phyloP scores from a whole-genome alignment of 2,113 vertebrate genomes.

The Entosphenus tridentatus region DNA sequence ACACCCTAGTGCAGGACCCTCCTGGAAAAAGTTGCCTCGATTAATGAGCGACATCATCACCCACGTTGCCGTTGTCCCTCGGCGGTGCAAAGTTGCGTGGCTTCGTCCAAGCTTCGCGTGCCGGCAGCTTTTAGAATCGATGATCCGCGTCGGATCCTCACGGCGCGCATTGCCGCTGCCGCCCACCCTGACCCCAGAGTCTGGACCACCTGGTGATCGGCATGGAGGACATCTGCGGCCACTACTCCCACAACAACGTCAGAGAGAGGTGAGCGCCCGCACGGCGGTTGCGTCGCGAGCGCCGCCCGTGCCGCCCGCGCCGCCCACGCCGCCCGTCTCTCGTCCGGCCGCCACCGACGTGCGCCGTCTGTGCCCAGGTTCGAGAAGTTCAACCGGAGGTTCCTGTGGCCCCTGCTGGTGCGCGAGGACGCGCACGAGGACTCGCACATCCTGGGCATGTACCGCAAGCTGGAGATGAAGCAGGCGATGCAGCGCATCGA shows the following conservation, averaged over 20 bases:
- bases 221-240: conserved; percentile 85
- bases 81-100: too few relatives aligned
- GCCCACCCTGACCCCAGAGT: conserved; percentile 26
- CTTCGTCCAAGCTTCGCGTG: too few relatives aligned
- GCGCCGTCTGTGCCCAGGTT: conserved; percentile 29
- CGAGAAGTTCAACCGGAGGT: conserved; percentile 62
- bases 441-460: conserved; percentile 66
- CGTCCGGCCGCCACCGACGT: neutral
- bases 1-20: too few relatives aligned
- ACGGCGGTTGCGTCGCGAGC: too few relatives aligned
- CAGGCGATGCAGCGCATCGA: conserved; percentile 26
- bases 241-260: conserved; percentile 90
- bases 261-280: conserved; percentile 64
- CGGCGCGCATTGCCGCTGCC: neutral
- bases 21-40: too few relatives aligned
- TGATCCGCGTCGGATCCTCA: too few relatives aligned
- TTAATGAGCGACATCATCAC: too few relatives aligned
- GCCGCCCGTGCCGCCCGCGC: neutral
- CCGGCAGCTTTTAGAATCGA: too few relatives aligned
- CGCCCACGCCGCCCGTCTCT: neutral
- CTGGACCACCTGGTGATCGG: conserved; percentile 79
- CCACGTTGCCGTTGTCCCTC: too few relatives aligned
- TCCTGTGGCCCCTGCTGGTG: conserved; percentile 58
- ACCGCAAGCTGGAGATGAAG: conserved; percentile 84
- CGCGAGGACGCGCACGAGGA: conserved; percentile 35